Evolutionary conservation across 2,888 invertebrate species (phyloP).

Genomic region (Plagodis pulveraria): DNA sequence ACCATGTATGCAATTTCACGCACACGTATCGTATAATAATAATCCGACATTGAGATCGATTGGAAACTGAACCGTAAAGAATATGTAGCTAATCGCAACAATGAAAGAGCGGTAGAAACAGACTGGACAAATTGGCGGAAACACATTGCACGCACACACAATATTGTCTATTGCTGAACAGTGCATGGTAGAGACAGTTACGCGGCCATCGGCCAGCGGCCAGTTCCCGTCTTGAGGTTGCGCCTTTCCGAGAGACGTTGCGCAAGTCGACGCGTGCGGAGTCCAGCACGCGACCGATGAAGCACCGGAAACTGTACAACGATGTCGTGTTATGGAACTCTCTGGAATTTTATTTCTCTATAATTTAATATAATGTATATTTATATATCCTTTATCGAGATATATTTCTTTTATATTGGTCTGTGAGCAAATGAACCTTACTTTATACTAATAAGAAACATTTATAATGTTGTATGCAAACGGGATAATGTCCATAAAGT

Average conservation of each 20-base stretch:
- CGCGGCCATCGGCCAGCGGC: constrained; percentile 40
- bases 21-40: constrained; percentile 20
- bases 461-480: no score
- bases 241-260: constrained; percentile 56
- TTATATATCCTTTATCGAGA: no score
- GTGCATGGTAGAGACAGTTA: constrained; percentile 55
- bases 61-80: constrained; percentile 35
- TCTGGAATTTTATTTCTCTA: not conserved
- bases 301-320: constrained; percentile 50
- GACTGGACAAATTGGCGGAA: constrained; percentile 49
- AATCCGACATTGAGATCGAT: constrained; percentile 36
- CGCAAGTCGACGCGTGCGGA: constrained; percentile 52
- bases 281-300: constrained; percentile 59
- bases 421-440: no score
- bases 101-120: constrained; percentile 38
- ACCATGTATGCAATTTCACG: constrained; percentile 20
- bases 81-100: constrained; percentile 21
- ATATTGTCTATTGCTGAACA: constrained; percentile 31
- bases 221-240: constrained; percentile 62
- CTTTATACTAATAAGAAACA: no score
- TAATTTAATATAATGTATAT: no score
- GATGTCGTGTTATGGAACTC: constrained; percentile 21
- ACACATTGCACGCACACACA: constrained; percentile 53
- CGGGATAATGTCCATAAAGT: no score
- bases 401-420: no score